Evolutionary conservation across 2,797 vertebrate genomes (phyloP), one percentile per base, ranked within the genome.

Genomic region (Crax fasciolata): DNA sequence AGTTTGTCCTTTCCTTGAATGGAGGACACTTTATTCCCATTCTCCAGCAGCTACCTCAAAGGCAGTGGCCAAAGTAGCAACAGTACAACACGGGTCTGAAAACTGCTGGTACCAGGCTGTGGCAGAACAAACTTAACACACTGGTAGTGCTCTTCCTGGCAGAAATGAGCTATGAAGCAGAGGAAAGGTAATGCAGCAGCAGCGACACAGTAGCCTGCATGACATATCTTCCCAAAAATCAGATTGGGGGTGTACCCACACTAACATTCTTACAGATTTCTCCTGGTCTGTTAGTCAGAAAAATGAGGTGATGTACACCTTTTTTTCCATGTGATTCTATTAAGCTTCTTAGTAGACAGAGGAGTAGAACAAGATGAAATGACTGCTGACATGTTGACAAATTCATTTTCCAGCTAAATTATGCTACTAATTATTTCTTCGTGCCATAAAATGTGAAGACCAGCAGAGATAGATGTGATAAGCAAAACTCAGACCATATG

Each of bases 121-220:
- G 30, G n/a, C 23, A 20, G 25, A 91, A 76, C 2, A 7, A 23
- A 58, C 27, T 35, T 48, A 66, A 38, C 0, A 0, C 13, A 13
- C 15, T 21, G 28, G 2, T 82, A n/a, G 44, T 75, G 61, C 23
- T 71, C 23, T 59, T 30, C 17, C 70, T 54, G 62, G 61, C 62
- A 62, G 80, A 49, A 90, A 89, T 25, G 2, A 65, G 23, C 14
- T 14, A 70, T 43, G 48, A 54, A 1, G 3, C 12, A 54, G 66
- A 94, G 41, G 25, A 35, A 27, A 46, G 0, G 1, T 12, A 62
- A 67, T 1, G 3, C 28, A 24, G 23, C 38, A 66, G 17, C 67
- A 61, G 4, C 16, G 55, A 84, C 35, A 44, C 7, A 0, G 0
- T 1, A 28, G 57, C n/a, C 79, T 83, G 30, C 30, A 21, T 7